A percentile compares a stretch with the other conserved stretches of the same genome.
Evolutionary conservation across 2,888 invertebrate genomes (phyloP).

Genomic region (Clivina fossor): DNA sequence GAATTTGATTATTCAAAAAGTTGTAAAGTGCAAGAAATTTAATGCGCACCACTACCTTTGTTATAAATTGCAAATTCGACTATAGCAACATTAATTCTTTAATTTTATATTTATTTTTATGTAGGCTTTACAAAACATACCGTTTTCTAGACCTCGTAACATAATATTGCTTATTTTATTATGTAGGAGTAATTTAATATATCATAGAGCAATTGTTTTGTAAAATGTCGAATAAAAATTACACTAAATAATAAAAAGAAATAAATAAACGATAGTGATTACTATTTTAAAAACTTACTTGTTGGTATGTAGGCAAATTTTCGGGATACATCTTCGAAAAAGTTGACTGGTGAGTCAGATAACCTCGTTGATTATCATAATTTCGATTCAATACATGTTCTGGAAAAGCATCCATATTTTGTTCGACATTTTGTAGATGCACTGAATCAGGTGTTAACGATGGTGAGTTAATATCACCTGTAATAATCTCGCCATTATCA

Average conservation of each 20-base stretch:
- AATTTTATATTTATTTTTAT: too few relatives aligned
- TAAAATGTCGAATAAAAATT: not conserved
- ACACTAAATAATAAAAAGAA: not conserved
- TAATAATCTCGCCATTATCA: constrained; percentile 62
- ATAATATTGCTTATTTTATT: too few relatives aligned
- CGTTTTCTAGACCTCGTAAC: too few relatives aligned
- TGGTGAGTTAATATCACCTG: constrained; percentile 71
- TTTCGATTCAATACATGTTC: constrained; percentile 66
- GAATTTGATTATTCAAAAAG: too few relatives aligned
- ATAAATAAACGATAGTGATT: not conserved
- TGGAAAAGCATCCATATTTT: constrained; percentile 70
- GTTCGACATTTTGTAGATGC: constrained; percentile 55
- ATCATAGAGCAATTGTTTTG: not conserved
- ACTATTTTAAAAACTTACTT: constrained; percentile 13
- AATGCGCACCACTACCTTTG: too few relatives aligned
- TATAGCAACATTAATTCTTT: too few relatives aligned
- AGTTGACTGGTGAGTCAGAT: constrained; percentile 35
- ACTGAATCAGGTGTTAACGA: constrained; percentile 70
- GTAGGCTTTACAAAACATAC: too few relatives aligned
- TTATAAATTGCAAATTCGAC: too few relatives aligned
- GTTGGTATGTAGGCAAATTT: constrained; percentile 49
- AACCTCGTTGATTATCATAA: constrained; percentile 45
- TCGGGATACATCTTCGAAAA: constrained; percentile 53
- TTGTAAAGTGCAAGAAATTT: too few relatives aligned
- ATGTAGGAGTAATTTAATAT: not conserved